Evolutionary conservation across 2,113 vertebrate genomes (phyloP).

Genomic region (Hippocampus zosterae): DNA sequence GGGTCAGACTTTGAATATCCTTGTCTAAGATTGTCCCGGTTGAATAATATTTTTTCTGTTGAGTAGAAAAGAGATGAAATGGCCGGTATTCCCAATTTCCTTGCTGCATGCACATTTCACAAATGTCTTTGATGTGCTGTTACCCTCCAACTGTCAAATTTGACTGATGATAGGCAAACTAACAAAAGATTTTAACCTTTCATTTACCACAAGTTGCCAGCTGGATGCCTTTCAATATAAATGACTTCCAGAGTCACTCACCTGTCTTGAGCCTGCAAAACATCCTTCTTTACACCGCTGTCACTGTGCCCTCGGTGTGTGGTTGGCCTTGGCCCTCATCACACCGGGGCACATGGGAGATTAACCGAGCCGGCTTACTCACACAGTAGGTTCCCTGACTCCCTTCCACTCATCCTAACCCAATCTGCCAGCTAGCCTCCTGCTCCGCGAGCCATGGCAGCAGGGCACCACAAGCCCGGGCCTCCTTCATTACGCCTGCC

Average conservation of each 20-base stretch:
- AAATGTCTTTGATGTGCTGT: not conserved
- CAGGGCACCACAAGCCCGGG: constrained; percentile 62
- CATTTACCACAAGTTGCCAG: constrained; percentile 3
- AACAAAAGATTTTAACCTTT: constrained; percentile 4
- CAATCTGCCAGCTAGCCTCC: constrained; percentile 74
- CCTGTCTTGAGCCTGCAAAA: constrained; percentile 29
- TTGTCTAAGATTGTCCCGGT: not conserved
- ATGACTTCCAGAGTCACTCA: constrained; percentile 33
- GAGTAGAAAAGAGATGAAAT: not conserved
- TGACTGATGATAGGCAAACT: not conserved
- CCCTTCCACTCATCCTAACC: constrained; percentile 65
- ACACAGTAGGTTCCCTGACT: constrained; percentile 62
- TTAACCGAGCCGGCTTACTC: constrained; percentile 67
- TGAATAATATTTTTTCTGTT: not conserved
- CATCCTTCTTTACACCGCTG: constrained; percentile 43
- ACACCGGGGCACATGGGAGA: constrained; percentile 65
- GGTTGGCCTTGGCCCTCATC: constrained; percentile 62
- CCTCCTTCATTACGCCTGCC: constrained; percentile 75
- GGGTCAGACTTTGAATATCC: too few species aligned
- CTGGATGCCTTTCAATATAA: constrained; percentile 23
- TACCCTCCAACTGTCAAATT: not conserved
- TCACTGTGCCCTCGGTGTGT: constrained; percentile 48
- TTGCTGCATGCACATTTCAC: not conserved
- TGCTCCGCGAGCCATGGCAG: constrained; percentile 66
- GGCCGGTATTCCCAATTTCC: not conserved